phyloP scores from a whole-genome alignment of 2,113 vertebrate genomes.

The Bucco capensis region DNA sequence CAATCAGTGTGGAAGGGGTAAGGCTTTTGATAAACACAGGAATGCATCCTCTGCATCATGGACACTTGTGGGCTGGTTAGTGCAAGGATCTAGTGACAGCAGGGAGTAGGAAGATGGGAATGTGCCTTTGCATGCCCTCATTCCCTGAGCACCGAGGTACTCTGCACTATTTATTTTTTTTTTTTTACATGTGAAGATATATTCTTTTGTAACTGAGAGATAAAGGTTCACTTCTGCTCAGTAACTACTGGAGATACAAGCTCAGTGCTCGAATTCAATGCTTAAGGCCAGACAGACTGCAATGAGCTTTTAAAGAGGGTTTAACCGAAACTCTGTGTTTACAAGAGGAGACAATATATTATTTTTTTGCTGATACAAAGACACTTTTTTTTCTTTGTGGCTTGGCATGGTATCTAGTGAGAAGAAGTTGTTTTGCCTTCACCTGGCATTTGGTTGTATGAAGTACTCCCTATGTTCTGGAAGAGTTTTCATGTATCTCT shows the following conservation, averaged over 20 bases:
- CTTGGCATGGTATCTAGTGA: neutral
- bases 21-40: neutral
- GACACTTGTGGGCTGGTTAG: fast-evolving
- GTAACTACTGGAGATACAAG: neutral
- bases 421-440: neutral
- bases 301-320: neutral
- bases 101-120: neutral
- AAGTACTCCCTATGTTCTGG: neutral
- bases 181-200: neutral
- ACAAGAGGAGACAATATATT: neutral
- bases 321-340: neutral
- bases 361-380: neutral
- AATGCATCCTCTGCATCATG: fast-evolving
- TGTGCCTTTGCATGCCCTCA: neutral
- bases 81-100: neutral
- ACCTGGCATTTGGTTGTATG: neutral
- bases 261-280: neutral
- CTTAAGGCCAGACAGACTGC: neutral
- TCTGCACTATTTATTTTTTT: neutral
- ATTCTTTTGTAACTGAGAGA: neutral
- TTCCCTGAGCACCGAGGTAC: neutral
- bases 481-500: neutral
- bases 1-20: neutral
- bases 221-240: neutral
- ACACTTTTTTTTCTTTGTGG: neutral